These are phyloP conservation scores for Semibalanus balanoides DNA, from an alignment of 1,140 invertebrate genomes.

Conservation along the genomic window DNA sequence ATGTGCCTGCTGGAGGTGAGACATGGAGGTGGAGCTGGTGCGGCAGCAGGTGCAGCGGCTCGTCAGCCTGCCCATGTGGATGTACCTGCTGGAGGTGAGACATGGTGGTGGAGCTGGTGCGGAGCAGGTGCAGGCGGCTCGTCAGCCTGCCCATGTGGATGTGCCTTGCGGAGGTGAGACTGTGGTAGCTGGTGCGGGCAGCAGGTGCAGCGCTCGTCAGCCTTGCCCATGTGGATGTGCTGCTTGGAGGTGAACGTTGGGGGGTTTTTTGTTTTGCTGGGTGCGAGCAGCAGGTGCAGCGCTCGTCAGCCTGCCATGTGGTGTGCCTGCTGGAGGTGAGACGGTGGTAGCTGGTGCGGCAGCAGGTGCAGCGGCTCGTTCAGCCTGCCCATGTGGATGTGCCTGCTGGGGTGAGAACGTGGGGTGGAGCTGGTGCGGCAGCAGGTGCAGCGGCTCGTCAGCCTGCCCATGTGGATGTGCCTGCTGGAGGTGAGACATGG, in stretches of 20 bases:
- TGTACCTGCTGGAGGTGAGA: conserved; percentile 63
- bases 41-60: conserved; percentile 83
- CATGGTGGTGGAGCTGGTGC: conserved; percentile 52
- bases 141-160: conserved; percentile 95
- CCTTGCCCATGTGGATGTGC: conserved; percentile 83
- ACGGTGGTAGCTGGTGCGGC: too few relatives aligned
- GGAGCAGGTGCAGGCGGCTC: conserved; percentile 86
- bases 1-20: conserved; percentile 65
- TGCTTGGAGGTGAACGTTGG: conserved; percentile 51
- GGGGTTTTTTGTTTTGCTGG: too few relatives aligned
- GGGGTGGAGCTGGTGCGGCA: too few relatives aligned
- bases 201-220: conserved; percentile 87
- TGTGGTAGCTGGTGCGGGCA: too few relatives aligned
- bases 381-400: too few relatives aligned
- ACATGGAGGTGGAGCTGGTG: conserved; percentile 51
- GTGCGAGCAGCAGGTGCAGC: too few relatives aligned
- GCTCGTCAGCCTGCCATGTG: conserved; percentile 91
- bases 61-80: too few relatives aligned
- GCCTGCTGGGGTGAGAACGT: too few relatives aligned
- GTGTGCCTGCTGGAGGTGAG: conserved; percentile 70
- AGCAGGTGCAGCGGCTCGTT: too few relatives aligned
- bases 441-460: too few relatives aligned
- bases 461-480: too few relatives aligned
- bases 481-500: too few relatives aligned
- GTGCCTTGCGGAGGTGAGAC: conserved; percentile 60